A percentile compares a stretch with the other conserved stretches of the same genome.
Evolutionary conservation across 2,113 vertebrate species (phyloP).

Genomic region (Gymnobelideus leadbeateri): DNA sequence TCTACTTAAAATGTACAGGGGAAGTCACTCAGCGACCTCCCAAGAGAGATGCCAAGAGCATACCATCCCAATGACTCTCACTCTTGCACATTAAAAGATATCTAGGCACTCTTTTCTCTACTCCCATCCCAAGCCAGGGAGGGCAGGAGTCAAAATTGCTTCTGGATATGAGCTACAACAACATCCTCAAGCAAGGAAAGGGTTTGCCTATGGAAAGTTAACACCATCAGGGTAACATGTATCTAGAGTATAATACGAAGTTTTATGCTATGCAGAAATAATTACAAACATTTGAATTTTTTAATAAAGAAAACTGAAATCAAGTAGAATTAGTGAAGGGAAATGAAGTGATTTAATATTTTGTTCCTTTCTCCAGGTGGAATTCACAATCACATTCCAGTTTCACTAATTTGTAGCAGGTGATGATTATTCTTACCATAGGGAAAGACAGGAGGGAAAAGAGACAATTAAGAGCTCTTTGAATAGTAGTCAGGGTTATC

Average conservation of each 20-base stretch:
- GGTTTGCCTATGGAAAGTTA: too few species aligned
- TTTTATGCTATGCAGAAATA: background rate
- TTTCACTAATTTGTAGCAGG: too few species aligned
- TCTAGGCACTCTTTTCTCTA: background rate
- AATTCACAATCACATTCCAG: too few species aligned
- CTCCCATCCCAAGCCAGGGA: background rate
- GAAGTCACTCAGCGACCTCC: background rate
- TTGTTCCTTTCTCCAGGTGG: too few species aligned
- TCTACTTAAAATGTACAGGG: background rate
- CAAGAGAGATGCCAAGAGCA: background rate
- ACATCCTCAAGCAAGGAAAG: too few species aligned
- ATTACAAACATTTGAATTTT: background rate
- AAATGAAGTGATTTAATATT: background rate
- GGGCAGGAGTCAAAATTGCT: background rate
- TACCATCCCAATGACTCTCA: too few species aligned
- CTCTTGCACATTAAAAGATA: background rate
- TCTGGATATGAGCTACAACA: background rate
- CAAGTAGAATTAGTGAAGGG: background rate
- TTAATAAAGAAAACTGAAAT: slow-evolving; percentile 13
- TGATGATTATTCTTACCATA: too few species aligned
- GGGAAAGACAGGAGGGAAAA: too few species aligned
- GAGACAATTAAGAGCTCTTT: background rate
- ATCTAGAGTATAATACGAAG: too few species aligned
- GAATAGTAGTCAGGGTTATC: background rate
- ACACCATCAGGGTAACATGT: too few species aligned